Base-by-base conservation (phyloP, 2,113 vertebrate species). In the crab-eating macaque (Macaca fascicularis) region DNA sequence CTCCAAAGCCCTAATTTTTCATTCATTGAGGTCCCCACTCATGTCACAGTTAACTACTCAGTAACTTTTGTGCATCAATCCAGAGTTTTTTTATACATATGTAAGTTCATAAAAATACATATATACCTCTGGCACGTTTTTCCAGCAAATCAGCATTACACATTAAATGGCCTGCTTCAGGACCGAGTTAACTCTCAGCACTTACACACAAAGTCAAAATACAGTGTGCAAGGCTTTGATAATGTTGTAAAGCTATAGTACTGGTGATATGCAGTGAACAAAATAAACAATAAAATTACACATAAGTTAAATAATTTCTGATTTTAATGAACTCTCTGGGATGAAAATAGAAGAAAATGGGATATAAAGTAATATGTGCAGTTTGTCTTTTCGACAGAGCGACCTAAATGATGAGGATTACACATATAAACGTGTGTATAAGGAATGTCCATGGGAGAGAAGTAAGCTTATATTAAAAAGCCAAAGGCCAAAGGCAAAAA, bases 261-360 rank as follows among this genome's bases (percentile, higher is more conserved):
- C 20, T 69, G 5, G 10, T 75, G 45, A 40, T 35, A 74, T 5
- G 32, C 35, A 30, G 2, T 40, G 13, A 40, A 59, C 3, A 82
- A 89, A 67, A 35, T 76, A 80, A 82, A 30, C 13, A 72, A 79
- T 55, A 74, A 90, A 81, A 91, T 70, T 85, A 40, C 9, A 48
- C 57, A 48, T 35, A 69, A 79, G 20, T 45, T 74, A 91, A 38
- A 67, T 64, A 85, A 76, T 14, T 70, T 93, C 25, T n/a, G 12
- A 59, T 19, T 52, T 0, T 50, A 86, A 48, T 48, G 70, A 92
- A 11, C 8, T 64, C 19, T 32, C 20, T 61, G 35, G 22, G 69
- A 75, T 55, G 61, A 80, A 93, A 91, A 70, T 35, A 84, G 45
- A 35, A 84, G 9, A 35, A 89, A 57, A 69, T 20, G 5, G 6